Conservation (phyloP, 2,113 vertebrate genomes). For the Asarcornis scutulata region DNA sequence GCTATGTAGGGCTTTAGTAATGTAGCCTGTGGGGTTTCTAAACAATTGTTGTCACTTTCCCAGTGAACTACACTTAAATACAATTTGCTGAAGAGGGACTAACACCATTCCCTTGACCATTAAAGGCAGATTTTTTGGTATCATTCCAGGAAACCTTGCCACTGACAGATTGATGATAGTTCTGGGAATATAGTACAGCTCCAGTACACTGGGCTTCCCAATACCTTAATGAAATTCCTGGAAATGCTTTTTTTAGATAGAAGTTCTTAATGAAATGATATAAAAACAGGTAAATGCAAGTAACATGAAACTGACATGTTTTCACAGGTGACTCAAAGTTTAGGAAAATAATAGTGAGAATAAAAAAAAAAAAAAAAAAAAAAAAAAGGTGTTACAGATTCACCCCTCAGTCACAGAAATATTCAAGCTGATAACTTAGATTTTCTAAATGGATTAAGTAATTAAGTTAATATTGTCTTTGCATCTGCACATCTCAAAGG, state of each 20-base stretch:
- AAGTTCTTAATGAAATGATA: neutral
- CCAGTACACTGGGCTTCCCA: slow-evolving; percentile 34
- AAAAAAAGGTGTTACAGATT: neutral
- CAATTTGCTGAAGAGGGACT: neutral
- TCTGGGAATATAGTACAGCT: slow-evolving; percentile 65
- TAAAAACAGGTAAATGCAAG: neutral
- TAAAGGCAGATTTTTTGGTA: neutral
- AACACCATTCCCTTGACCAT: neutral
- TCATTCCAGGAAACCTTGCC: slow-evolving; percentile 52
- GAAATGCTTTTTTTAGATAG: slow-evolving; percentile 5
- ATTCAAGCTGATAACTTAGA: neutral
- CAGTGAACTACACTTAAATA: neutral
- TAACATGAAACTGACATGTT: neutral
- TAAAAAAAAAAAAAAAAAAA: neutral
- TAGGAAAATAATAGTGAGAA: neutral
- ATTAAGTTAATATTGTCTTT: neutral
- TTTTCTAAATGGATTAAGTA: neutral
- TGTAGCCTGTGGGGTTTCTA: neutral
- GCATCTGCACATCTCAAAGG: neutral
- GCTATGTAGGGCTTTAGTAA: neutral
- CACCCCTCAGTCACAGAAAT: neutral
- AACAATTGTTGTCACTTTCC: neutral
- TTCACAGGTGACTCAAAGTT: neutral
- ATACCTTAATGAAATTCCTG: slow-evolving; percentile 55
- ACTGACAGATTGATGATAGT: slow-evolving; percentile 57